A percentile compares a stretch with the other conserved stretches of the same genome.
These are phyloP conservation scores for Galagoides demidoff DNA, from an alignment of 2,797 vertebrate genomes.

Conservation along the genomic window DNA sequence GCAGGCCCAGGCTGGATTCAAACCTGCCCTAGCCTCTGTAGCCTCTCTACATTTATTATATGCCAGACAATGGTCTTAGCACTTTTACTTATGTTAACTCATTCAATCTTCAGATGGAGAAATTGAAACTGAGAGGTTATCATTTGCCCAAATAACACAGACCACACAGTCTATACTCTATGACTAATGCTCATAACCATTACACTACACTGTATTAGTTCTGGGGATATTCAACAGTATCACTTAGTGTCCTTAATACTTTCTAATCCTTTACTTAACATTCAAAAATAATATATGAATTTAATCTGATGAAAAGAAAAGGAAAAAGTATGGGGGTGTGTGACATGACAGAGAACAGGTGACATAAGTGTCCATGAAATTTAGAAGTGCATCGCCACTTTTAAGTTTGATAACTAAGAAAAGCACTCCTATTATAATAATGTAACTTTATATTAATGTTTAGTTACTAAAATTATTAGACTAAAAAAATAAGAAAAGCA, in stretches of 20 bases:
- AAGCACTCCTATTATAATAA: neutral
- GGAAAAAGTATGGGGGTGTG: neutral
- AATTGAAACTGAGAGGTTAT: neutral
- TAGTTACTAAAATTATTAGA: too few species aligned
- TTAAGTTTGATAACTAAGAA: constrained; percentile 11
- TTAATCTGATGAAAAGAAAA: neutral
- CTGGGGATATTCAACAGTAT: neutral
- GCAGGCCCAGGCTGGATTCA: too few species aligned
- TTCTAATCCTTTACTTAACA: neutral
- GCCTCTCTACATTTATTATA: neutral
- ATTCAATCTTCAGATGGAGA: neutral
- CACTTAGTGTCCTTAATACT: neutral
- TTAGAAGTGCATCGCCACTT: neutral
- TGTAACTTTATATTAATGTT: too few species aligned
- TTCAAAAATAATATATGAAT: neutral
- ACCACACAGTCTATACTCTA: neutral
- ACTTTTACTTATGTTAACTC: neutral
- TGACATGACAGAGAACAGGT: neutral
- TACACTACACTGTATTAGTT: neutral
- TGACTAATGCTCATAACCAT: neutral
- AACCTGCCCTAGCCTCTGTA: too few species aligned
- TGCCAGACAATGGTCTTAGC: neutral
- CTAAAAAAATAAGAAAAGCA: too few species aligned
- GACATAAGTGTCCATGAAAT: neutral
- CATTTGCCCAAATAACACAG: neutral